Conservation (phyloP, 2,888 invertebrate genomes). For the Apoda limacodes region DNA sequence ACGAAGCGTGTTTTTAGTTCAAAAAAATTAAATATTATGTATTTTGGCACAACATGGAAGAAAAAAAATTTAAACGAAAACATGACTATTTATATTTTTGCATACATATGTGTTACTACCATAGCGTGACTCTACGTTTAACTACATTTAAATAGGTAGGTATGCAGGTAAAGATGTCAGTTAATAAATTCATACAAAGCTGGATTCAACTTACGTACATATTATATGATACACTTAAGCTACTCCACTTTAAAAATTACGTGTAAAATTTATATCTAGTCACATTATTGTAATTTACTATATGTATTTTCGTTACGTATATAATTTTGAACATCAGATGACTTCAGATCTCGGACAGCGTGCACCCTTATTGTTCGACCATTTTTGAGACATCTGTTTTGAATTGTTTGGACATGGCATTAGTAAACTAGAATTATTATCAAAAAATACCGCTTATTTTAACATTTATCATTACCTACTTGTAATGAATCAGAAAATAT, state of each 20-base stretch:
- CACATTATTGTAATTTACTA: conserved; percentile 66
- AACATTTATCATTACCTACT: conserved; percentile 34
- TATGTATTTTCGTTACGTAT: conserved; percentile 69
- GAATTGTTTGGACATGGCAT: conserved; percentile 48
- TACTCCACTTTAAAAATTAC: conserved; percentile 63
- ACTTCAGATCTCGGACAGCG: conserved; percentile 46
- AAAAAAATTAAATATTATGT: conserved; percentile 22
- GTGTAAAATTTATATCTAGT: conserved; percentile 67
- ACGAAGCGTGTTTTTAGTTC: background rate
- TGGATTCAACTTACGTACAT: conserved; percentile 47
- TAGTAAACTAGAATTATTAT: conserved; percentile 44
- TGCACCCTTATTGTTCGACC: conserved; percentile 32
- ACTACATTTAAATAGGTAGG: no score
- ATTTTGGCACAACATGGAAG: conserved; percentile 65
- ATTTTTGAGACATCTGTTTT: conserved; percentile 37
- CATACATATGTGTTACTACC: no score
- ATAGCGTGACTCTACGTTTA: no score
- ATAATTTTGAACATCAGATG: conserved; percentile 69
- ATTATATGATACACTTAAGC: conserved; percentile 53
- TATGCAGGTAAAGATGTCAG: no score
- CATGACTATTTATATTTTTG: no score
- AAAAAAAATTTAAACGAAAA: no score
- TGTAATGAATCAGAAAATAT: conserved; percentile 41
- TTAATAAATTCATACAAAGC: conserved; percentile 64
- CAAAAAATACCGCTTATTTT: conserved; percentile 56